phyloP scores from a whole-genome alignment of 2,113 vertebrate species.

The Sterna hirundo region DNA sequence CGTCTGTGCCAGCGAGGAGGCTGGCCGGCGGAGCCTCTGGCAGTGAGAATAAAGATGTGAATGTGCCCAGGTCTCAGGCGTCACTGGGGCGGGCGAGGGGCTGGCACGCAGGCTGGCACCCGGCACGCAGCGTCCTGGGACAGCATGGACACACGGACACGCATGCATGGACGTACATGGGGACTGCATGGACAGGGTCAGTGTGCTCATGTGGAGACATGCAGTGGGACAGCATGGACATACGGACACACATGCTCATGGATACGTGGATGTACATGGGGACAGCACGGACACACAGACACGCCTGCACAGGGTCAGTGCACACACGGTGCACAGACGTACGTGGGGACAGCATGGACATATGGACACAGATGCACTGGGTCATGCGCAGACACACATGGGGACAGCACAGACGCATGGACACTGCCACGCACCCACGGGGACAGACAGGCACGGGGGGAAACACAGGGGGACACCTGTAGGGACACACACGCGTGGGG shows the following conservation, averaged over 20 bases:
- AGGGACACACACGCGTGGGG: not conserved
- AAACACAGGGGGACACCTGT: no score
- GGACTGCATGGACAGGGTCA: not conserved
- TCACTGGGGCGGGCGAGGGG: not conserved
- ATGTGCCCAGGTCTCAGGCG: not conserved
- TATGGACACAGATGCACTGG: not conserved
- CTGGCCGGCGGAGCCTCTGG: not conserved
- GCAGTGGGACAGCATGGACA: not conserved
- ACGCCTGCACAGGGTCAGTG: not conserved
- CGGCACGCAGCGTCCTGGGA: accelerated
- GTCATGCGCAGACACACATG: no score
- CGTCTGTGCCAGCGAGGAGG: not conserved
- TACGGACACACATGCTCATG: no score
- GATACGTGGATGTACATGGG: not conserved
- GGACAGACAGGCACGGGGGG: not conserved
- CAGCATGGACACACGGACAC: accelerated
- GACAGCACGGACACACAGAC: not conserved
- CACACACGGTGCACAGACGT: no score
- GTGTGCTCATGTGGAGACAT: no score
- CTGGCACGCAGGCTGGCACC: not conserved
- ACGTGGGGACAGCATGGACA: not conserved
- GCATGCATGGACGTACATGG: accelerated
- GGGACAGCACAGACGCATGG: not conserved
- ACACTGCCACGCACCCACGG: not conserved
- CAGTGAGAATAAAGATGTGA: conserved; percentile 43